phyloP scores from a whole-genome alignment of 2,797 vertebrate genomes.

The Semaprochilodus insignis region DNA sequence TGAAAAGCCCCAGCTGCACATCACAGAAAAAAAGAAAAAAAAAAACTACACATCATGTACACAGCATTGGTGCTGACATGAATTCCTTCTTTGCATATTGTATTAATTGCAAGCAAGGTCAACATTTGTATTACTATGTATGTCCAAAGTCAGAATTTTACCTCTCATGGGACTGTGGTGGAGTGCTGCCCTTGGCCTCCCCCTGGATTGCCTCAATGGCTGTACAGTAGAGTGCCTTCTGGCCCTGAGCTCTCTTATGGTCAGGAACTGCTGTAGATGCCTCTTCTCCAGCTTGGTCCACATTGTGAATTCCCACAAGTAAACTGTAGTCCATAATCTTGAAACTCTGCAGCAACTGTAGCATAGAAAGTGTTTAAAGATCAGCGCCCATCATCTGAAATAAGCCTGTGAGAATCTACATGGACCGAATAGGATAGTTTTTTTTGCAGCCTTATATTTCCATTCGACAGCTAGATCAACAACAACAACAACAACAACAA shows the following conservation, averaged over 20 bases:
- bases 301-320: constrained; percentile 89
- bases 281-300: constrained; percentile 75
- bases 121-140: background rate
- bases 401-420: background rate
- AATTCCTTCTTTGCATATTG: too few species aligned
- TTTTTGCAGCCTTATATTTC: too few species aligned
- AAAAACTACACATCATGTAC: too few species aligned
- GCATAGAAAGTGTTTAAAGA: background rate
- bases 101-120: background rate
- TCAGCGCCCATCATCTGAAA: background rate
- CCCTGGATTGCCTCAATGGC: constrained; percentile 95
- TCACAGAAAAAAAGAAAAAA: too few species aligned
- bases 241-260: constrained; percentile 79
- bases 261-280: constrained; percentile 65
- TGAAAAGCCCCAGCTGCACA: too few species aligned
- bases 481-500: too few species aligned
- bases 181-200: constrained; percentile 79
- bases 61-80: too few species aligned
- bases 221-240: constrained; percentile 93
- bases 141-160: constrained; percentile 3
- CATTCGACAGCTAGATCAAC: too few species aligned
- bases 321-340: constrained; percentile 99
- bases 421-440: too few species aligned
- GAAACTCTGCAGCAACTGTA: constrained; percentile 93
- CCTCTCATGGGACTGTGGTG: constrained; percentile 86